Evolutionary conservation across 2,113 vertebrate species (phyloP).

Genomic region (Dasyurus viverrinus): DNA sequence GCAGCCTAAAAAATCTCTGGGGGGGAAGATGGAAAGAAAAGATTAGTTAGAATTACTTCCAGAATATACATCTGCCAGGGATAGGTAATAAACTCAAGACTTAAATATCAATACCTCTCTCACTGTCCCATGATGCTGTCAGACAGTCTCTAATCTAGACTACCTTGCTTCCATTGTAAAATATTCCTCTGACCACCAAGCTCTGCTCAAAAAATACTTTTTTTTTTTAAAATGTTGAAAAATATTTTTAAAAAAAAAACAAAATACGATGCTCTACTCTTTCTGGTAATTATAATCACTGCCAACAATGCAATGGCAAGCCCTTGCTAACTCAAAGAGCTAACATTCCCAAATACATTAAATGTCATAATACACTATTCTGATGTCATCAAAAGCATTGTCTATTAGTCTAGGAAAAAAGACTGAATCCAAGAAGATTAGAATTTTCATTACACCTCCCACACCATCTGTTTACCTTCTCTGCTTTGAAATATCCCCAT

Average conservation of each 20-base stretch:
- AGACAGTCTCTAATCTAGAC: neutral
- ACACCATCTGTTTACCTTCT: constrained; percentile 30
- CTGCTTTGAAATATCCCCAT: constrained; percentile 33
- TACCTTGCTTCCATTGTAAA: neutral
- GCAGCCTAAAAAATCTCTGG: constrained; percentile 15
- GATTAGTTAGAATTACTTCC: constrained; percentile 10
- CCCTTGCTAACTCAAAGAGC: neutral
- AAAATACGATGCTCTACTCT: constrained; percentile 22
- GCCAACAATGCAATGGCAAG: constrained; percentile 47
- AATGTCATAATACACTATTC: constrained; percentile 6
- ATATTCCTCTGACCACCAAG: neutral
- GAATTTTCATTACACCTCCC: constrained; percentile 53
- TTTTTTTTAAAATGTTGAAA: constrained; percentile 23
- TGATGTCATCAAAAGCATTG: constrained; percentile 50
- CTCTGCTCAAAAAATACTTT: neutral
- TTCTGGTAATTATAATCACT: constrained; percentile 29
- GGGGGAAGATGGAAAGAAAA: accelerated
- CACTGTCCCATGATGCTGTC: neutral
- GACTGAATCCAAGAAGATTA: neutral
- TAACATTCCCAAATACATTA: constrained; percentile 8
- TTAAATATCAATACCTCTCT: constrained; percentile 1
- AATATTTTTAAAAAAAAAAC: neutral
- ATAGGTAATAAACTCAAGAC: neutral
- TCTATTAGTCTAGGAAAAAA: constrained; percentile 12
- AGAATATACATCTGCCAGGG: neutral